These are phyloP conservation scores for Physella acuta DNA, from an alignment of 1,140 invertebrate genomes.

Conservation along the genomic window DNA sequence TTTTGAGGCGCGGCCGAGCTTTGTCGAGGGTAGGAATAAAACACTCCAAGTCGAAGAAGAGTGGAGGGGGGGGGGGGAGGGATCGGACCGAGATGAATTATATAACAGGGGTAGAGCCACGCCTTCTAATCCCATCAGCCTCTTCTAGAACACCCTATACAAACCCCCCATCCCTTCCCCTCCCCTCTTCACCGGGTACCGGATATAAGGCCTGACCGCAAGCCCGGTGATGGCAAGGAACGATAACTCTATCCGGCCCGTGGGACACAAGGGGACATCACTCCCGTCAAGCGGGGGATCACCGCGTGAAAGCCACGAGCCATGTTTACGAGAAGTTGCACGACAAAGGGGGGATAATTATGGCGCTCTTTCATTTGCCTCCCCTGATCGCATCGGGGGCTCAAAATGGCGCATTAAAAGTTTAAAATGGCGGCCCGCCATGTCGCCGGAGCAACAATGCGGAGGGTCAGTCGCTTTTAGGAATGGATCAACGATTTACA, in stretches of 20 bases:
- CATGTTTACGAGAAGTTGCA: constrained; percentile 26
- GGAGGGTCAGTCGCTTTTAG: constrained; percentile 3
- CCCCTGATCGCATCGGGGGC: constrained; percentile 3
- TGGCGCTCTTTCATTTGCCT: constrained; percentile 13
- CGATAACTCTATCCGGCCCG: constrained; percentile 13
- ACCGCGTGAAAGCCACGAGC: constrained; percentile 23
- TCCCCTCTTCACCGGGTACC: too few relatives aligned
- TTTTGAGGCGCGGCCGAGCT: too few relatives aligned
- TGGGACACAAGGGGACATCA: constrained; percentile 20
- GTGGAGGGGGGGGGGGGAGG: too few relatives aligned
- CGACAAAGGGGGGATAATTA: constrained; percentile 22
- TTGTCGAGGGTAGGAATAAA: too few relatives aligned
- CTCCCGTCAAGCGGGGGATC: constrained; percentile 12
- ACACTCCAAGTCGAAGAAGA: too few relatives aligned
- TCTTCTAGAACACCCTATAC: too few relatives aligned
- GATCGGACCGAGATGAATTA: too few relatives aligned
- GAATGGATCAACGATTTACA: background rate
- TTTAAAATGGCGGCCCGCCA: background rate
- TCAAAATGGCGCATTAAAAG: constrained; percentile 12
- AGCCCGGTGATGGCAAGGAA: background rate
- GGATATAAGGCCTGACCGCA: background rate
- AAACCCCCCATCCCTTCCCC: too few relatives aligned
- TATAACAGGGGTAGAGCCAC: too few relatives aligned
- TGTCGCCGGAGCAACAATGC: constrained; percentile 1
- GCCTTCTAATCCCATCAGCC: too few relatives aligned